A percentile compares a stretch with the other conserved stretches of the same genome.
Conservation (phyloP, 2,888 invertebrate species). For the Nomada fucata region DNA sequence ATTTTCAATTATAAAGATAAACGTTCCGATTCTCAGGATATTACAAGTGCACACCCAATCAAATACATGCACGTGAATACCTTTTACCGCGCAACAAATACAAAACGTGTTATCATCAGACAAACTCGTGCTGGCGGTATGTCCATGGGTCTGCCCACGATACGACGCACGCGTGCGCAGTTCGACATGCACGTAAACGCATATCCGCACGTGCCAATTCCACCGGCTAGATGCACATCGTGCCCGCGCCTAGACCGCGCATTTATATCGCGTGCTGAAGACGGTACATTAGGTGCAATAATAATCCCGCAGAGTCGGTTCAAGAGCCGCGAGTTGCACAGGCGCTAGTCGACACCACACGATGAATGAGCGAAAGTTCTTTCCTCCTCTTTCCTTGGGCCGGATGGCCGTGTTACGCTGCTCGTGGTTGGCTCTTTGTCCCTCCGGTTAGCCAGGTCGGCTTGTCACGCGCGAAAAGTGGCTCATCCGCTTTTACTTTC, state of each 20-base stretch:
- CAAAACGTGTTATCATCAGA: not conserved
- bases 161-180: conserved; percentile 20
- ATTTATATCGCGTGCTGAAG: conserved; percentile 48
- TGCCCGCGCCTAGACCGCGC: conserved; percentile 27
- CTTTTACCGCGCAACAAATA: too few relatives aligned
- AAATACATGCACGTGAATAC: too few relatives aligned
- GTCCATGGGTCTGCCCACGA: not conserved
- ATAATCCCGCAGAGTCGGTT: conserved; percentile 48
- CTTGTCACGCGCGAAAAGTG: conserved; percentile 76
- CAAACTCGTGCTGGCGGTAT: too few relatives aligned
- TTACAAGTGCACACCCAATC: too few relatives aligned
- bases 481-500: conserved; percentile 81
- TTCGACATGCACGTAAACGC: conserved; percentile 19
- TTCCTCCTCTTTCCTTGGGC: conserved; percentile 59
- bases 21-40: too few relatives aligned
- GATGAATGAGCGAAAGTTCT: conserved; percentile 76
- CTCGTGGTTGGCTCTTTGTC: conserved; percentile 41
- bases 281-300: conserved; percentile 42
- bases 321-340: conserved; percentile 43
- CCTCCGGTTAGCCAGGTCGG: conserved; percentile 30
- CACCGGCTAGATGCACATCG: conserved; percentile 45
- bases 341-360: conserved; percentile 9
- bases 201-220: conserved; percentile 54
- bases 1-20: too few relatives aligned
- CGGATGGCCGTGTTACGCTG: conserved; percentile 3